Percentiles rank a stretch among this genome's conserved stretches.
These are phyloP conservation scores for Epinotia bilunana DNA, from an alignment of 2,888 invertebrate species.

Conservation along the genomic window DNA sequence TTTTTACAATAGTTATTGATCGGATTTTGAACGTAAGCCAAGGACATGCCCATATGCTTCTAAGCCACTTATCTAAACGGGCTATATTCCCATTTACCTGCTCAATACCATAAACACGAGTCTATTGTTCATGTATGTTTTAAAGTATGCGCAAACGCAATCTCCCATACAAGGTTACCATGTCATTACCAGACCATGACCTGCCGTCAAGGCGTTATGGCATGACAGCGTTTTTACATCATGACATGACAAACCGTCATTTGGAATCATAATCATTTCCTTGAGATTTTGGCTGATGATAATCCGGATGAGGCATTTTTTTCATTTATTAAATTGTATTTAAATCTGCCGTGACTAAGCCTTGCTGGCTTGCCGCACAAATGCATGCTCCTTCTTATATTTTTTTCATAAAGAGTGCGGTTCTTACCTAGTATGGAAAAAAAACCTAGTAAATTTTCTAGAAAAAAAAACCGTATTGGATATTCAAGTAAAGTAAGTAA, in stretches of 20 bases:
- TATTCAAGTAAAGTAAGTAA: too few species aligned
- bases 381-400: too few species aligned
- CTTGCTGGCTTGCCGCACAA: too few species aligned
- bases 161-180: slow-evolving; percentile 17
- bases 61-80: too few species aligned
- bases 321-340: neutral
- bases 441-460: too few species aligned
- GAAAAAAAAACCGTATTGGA: too few species aligned
- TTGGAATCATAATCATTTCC: slow-evolving; percentile 35
- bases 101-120: neutral
- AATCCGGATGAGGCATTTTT: slow-evolving; percentile 18
- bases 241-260: slow-evolving; percentile 26
- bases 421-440: too few species aligned
- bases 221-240: slow-evolving; percentile 11
- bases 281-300: slow-evolving; percentile 7
- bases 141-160: slow-evolving; percentile 3
- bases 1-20: neutral
- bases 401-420: too few species aligned
- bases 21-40: neutral
- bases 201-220: slow-evolving; percentile 9
- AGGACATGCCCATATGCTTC: too few species aligned
- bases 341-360: too few species aligned
- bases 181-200: slow-evolving; percentile 26
- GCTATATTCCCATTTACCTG: neutral
- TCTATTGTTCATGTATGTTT: slow-evolving; percentile 1